phyloP scores from a whole-genome alignment of 64 coral and sea anemone species.

The Hydrozoanthus tunicans region DNA sequence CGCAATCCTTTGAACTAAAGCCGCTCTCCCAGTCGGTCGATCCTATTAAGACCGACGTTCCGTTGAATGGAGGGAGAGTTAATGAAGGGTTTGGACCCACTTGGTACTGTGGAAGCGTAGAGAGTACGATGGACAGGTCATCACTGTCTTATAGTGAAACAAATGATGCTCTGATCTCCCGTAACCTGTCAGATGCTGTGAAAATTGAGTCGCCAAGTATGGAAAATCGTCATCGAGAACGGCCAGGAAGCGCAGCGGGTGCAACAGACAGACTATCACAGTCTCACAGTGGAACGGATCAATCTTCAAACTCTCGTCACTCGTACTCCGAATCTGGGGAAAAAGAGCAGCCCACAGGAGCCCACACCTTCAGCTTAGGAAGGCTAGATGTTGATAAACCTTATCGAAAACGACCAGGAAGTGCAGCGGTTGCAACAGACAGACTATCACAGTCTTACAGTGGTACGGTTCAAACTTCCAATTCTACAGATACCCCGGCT shows the following conservation, averaged over 20 bases:
- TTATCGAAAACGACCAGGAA: neutral
- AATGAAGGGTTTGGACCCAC: slow-evolving; percentile 11
- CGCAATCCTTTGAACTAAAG: neutral
- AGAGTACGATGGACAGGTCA: too few species aligned
- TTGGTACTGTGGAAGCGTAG: too few species aligned
- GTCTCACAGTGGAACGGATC: too few species aligned
- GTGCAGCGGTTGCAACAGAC: neutral
- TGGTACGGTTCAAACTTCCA: too few species aligned
- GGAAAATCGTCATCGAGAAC: neutral
- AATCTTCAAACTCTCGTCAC: too few species aligned
- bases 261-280: neutral
- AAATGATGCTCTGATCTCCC: neutral
- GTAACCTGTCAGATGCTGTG: neutral
- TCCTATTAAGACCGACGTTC: neutral
- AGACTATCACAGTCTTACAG: too few species aligned
- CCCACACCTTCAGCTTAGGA: neutral
- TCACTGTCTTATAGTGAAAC: too few species aligned
- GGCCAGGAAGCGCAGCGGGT: neutral
- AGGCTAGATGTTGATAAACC: neutral
- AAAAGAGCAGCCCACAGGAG: neutral
- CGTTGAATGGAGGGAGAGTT: neutral
- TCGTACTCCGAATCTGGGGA: neutral
- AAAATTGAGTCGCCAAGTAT: neutral
- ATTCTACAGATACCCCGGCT: too few species aligned
- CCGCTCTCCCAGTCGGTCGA: neutral